phyloP scores from a whole-genome alignment of 2,888 invertebrate species.

The Drosophila koepferae region DNA sequence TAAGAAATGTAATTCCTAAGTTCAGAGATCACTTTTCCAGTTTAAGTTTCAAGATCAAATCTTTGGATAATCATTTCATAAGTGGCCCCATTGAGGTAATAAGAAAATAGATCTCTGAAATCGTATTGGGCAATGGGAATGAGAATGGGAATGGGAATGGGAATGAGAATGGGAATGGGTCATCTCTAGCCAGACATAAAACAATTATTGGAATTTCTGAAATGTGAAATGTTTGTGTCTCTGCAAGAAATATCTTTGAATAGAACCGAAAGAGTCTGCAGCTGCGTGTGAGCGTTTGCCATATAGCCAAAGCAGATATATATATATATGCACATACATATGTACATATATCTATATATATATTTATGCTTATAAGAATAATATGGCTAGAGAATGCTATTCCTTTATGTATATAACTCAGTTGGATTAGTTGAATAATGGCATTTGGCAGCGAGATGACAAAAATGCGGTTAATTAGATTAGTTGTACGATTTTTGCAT shows the following conservation, averaged over 20 bases:
- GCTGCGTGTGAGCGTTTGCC: constrained; percentile 15
- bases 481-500: constrained; percentile 68
- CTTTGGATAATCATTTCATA: background rate
- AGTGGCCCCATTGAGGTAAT: background rate
- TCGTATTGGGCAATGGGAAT: background rate
- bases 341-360: background rate
- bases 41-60: background rate
- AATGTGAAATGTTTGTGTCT: constrained; percentile 36
- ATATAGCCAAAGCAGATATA: background rate
- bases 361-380: constrained; percentile 20
- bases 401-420: constrained; percentile 15
- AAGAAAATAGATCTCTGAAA: background rate
- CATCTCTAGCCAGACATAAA: constrained; percentile 29
- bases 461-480: constrained; percentile 76
- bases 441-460: constrained; percentile 71
- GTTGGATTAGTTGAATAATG: constrained; percentile 65
- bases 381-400: constrained; percentile 29
- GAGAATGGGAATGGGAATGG: background rate
- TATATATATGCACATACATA: background rate
- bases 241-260: constrained; percentile 44
- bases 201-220: constrained; percentile 64
- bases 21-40: background rate
- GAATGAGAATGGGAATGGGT: constrained; percentile 2
- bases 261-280: constrained; percentile 41
- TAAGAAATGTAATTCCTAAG: background rate